Percentiles rank a stretch among this genome's conserved stretches.
phyloP scores from a whole-genome alignment of 2,797 vertebrate genomes.

The Bradypodion ventrale region DNA sequence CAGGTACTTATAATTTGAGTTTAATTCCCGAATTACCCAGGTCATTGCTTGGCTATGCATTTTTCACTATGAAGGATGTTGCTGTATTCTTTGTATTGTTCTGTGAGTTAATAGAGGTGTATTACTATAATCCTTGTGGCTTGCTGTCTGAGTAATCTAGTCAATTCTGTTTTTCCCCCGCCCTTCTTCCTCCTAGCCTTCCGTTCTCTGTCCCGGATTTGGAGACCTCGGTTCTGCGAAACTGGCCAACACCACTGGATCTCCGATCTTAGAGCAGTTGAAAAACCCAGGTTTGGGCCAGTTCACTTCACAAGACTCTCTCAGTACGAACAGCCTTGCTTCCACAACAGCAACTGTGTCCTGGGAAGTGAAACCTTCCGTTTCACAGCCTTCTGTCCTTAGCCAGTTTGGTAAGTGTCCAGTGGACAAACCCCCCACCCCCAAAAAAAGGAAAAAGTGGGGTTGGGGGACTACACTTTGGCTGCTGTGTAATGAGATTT shows the following conservation, averaged over 20 bases:
- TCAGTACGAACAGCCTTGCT: slow-evolving; percentile 59
- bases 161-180: background rate
- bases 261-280: slow-evolving; percentile 90
- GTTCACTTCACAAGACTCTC: slow-evolving; percentile 77
- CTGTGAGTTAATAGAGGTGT: too few relatives aligned
- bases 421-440: background rate
- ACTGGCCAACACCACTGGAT: slow-evolving; percentile 81
- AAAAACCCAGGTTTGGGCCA: slow-evolving; percentile 87
- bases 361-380: slow-evolving; percentile 88
- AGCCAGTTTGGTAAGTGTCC: slow-evolving; percentile 85
- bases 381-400: slow-evolving; percentile 80
- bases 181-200: slow-evolving; percentile 77
- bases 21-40: background rate
- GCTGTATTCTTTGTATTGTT: background rate
- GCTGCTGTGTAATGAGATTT: background rate
- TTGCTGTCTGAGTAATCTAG: background rate
- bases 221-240: slow-evolving; percentile 89
- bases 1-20: too few relatives aligned
- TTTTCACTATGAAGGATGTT: background rate
- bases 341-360: slow-evolving; percentile 76
- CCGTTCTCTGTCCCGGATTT: slow-evolving; percentile 91
- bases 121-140: background rate
- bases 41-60: background rate
- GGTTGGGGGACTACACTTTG: rapidly evolving
- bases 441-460: background rate